Percentiles rank a stretch among this genome's conserved stretches.
phyloP scores from a whole-genome alignment of 2,888 invertebrate genomes.

The Pandemis heparana region DNA sequence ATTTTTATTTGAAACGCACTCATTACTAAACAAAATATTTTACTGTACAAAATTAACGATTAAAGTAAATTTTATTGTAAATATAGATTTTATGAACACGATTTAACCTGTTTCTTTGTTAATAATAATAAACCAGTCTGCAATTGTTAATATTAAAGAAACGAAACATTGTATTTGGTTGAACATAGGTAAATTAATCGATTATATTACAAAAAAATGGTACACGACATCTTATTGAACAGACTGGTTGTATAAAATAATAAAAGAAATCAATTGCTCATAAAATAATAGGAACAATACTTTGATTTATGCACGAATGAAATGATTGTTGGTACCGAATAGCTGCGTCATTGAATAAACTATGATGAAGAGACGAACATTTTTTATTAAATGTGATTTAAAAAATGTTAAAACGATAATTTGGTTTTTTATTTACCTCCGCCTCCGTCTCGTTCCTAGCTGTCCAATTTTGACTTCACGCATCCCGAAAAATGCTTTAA shows the following conservation, averaged over 20 bases:
- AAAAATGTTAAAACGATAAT: conserved; percentile 59
- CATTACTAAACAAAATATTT: conserved; percentile 26
- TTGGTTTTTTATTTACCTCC: conserved; percentile 45
- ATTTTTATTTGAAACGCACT: conserved; percentile 30
- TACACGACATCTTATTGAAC: conserved; percentile 42
- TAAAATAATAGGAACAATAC: conserved; percentile 44
- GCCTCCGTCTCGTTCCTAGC: conserved; percentile 29
- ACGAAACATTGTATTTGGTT: conserved; percentile 1
- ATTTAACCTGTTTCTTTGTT: conserved; percentile 3
- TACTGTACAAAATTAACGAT: conserved; percentile 31
- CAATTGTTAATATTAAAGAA: neutral
- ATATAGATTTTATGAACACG: conserved; percentile 24
- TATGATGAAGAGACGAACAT: conserved; percentile 52
- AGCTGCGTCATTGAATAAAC: conserved; percentile 44
- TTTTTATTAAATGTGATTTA: conserved; percentile 73
- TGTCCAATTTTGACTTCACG: conserved; percentile 15
- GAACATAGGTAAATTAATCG: conserved; percentile 4
- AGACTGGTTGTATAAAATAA: conserved; percentile 52
- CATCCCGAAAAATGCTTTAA: too few species aligned
- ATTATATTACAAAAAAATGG: neutral
- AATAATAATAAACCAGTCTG: conserved; percentile 4
- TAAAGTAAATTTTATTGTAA: conserved; percentile 31
- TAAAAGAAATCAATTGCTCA: conserved; percentile 58
- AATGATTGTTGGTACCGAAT: conserved; percentile 33
- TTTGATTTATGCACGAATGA: conserved; percentile 38